Conservation (phyloP, 2,113 vertebrate species). For the Papio anubis region DNA sequence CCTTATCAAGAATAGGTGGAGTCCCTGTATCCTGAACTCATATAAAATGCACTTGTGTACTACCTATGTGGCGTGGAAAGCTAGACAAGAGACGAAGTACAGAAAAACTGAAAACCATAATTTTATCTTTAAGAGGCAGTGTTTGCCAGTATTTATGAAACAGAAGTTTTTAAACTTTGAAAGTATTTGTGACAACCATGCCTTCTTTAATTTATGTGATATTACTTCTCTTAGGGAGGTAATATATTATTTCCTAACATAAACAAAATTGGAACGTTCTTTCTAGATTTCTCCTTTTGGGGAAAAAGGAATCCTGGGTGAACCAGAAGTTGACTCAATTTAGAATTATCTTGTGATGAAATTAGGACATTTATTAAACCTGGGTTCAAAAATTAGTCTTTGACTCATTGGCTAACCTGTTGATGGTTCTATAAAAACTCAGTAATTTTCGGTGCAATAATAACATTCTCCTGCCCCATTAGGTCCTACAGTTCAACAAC, state of each 20-base stretch:
- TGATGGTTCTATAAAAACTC: neutral
- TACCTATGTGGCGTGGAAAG: neutral
- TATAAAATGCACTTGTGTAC: neutral
- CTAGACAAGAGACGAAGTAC: neutral
- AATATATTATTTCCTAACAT: neutral
- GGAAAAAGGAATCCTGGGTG: neutral
- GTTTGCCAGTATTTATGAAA: conserved; percentile 37
- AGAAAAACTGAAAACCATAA: neutral
- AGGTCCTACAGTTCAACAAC: neutral
- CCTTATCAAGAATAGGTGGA: neutral
- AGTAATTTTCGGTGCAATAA: neutral
- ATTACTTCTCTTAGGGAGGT: neutral
- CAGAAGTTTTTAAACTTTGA: neutral
- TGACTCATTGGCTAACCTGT: neutral
- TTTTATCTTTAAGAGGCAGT: neutral
- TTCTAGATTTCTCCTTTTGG: neutral
- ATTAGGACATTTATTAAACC: neutral
- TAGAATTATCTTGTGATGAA: neutral
- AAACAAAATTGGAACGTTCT: neutral
- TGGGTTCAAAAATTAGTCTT: neutral
- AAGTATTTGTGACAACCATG: neutral
- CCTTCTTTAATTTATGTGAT: neutral
- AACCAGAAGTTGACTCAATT: neutral
- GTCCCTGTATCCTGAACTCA: neutral
- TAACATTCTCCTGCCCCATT: neutral